Percentiles rank a stretch among this genome's conserved stretches.
These are phyloP conservation scores for Grammomys surdaster DNA, from an alignment of 2,113 vertebrate species.

Conservation along the genomic window DNA sequence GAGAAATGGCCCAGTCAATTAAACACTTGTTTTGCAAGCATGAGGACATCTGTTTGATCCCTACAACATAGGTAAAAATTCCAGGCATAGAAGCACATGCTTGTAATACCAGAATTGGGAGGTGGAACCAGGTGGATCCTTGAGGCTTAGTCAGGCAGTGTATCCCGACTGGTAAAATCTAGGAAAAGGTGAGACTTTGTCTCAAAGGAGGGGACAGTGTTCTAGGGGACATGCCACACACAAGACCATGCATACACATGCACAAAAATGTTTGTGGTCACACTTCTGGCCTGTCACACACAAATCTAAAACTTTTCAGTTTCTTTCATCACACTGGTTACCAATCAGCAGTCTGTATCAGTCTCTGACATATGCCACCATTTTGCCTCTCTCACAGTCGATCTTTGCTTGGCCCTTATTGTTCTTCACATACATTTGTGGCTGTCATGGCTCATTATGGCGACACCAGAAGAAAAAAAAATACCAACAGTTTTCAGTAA, in stretches of 20 bases:
- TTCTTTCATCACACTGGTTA: constrained; percentile 1
- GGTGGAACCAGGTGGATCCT: neutral
- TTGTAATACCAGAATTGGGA: neutral
- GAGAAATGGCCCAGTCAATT: neutral
- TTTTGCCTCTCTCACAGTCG: neutral
- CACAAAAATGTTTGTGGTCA: neutral
- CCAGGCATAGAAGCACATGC: neutral
- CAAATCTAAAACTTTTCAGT: neutral
- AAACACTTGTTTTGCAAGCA: neutral
- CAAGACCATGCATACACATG: neutral
- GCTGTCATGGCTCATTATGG: neutral
- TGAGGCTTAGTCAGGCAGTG: neutral
- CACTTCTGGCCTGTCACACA: neutral
- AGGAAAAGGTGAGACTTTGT: neutral
- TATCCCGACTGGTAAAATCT: neutral
- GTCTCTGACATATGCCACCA: neutral
- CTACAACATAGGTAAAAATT: neutral
- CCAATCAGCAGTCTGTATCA: neutral
- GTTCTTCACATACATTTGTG: neutral
- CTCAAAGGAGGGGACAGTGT: neutral
- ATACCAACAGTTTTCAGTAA: constrained; percentile 62
- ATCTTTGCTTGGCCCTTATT: neutral
- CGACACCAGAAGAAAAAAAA: neutral
- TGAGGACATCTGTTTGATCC: neutral
- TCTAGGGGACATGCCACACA: neutral